Percentiles rank a stretch among this genome's conserved stretches.
These are phyloP conservation scores for Pseudochaenichthys georgianus DNA, from an alignment of 2,797 vertebrate species.

Conservation along the genomic window DNA sequence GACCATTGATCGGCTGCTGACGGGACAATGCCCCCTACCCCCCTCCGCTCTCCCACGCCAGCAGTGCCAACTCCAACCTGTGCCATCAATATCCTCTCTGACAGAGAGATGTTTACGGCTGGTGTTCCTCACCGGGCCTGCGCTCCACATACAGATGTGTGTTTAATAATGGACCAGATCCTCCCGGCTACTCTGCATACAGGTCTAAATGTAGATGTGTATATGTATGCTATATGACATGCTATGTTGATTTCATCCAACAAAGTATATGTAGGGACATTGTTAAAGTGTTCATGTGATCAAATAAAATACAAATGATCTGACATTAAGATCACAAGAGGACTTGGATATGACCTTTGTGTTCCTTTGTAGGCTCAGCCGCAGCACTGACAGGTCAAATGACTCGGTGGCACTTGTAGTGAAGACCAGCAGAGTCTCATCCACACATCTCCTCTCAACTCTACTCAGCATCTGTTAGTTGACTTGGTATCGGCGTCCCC, in stretches of 20 bases:
- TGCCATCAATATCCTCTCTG: slow-evolving; percentile 69
- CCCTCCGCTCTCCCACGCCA: slow-evolving; percentile 50
- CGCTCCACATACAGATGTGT: background rate
- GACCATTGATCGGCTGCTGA: slow-evolving; percentile 84
- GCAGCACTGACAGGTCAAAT: no score
- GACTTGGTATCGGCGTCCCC: no score
- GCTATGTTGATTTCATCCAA: slow-evolving; percentile 9
- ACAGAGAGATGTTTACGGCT: slow-evolving; percentile 49
- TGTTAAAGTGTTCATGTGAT: background rate
- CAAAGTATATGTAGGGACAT: background rate
- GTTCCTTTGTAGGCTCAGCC: no score
- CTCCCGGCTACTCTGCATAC: background rate
- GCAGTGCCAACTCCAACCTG: slow-evolving; percentile 70
- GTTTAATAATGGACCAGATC: background rate
- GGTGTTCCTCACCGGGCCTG: slow-evolving; percentile 18
- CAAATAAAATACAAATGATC: no score
- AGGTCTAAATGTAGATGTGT: background rate
- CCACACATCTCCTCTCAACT: no score
- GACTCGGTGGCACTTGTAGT: no score
- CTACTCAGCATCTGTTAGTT: no score
- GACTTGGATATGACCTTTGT: no score
- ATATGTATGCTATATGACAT: slow-evolving; percentile 17
- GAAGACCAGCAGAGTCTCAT: no score
- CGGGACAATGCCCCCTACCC: slow-evolving; percentile 79
- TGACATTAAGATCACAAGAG: no score